A percentile compares a stretch with the other conserved stretches of the same genome.
Evolutionary conservation across 2,888 invertebrate genomes (phyloP).

Genomic region (Parnassius glacialis): DNA sequence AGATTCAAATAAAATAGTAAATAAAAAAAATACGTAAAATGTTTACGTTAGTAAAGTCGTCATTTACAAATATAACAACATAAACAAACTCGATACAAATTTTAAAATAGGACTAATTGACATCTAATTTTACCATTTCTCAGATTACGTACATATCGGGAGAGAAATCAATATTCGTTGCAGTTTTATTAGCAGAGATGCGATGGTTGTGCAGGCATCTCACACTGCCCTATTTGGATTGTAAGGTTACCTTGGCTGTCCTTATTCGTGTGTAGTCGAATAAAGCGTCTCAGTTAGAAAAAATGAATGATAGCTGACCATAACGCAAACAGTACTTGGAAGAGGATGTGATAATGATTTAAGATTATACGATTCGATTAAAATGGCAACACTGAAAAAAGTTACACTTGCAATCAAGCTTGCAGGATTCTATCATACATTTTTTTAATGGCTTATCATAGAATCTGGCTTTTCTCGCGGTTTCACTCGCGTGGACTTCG

Average conservation of each 20-base stretch:
- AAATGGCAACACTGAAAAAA: background rate
- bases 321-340: slow-evolving; percentile 4
- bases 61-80: too few relatives aligned
- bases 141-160: slow-evolving; percentile 25
- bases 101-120: background rate
- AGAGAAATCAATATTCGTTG: slow-evolving; percentile 35
- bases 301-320: slow-evolving; percentile 14
- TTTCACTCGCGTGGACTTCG: too few relatives aligned
- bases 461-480: too few relatives aligned
- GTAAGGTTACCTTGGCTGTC: slow-evolving; percentile 36
- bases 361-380: background rate
- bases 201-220: slow-evolving; percentile 47
- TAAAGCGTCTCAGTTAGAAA: slow-evolving; percentile 17
- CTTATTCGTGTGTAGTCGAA: slow-evolving; percentile 39
- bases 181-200: slow-evolving; percentile 39
- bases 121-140: slow-evolving; percentile 16
- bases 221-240: slow-evolving; percentile 44
- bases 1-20: too few relatives aligned
- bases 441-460: too few relatives aligned
- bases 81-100: too few relatives aligned
- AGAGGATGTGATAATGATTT: slow-evolving; percentile 7
- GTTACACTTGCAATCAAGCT: too few relatives aligned
- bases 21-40: too few relatives aligned
- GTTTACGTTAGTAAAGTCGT: too few relatives aligned
- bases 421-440: too few relatives aligned